These are phyloP conservation scores for Anguilla rostrata DNA, from an alignment of 2,113 vertebrate genomes.

Conservation along the genomic window DNA sequence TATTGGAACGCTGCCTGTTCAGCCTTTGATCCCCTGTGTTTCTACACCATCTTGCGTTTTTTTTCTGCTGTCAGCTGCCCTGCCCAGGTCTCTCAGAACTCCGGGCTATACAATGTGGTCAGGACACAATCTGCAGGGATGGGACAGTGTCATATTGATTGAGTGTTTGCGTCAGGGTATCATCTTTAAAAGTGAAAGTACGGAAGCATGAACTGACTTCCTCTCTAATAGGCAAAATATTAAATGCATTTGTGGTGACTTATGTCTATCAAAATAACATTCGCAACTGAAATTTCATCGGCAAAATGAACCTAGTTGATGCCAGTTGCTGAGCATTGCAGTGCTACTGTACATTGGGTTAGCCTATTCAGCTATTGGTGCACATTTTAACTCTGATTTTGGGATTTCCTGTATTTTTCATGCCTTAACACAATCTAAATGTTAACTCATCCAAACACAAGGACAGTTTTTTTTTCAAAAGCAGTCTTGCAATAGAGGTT, in stretches of 20 bases:
- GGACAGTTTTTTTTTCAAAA: background rate
- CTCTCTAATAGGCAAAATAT: background rate
- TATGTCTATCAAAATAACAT: background rate
- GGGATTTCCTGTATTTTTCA: background rate
- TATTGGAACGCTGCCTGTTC: background rate
- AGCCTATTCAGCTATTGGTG: background rate
- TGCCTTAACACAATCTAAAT: background rate
- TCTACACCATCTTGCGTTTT: background rate
- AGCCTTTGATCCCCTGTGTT: slow-evolving; percentile 9
- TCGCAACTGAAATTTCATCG: background rate
- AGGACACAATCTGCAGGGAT: background rate
- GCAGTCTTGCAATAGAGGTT: background rate
- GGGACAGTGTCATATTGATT: slow-evolving; percentile 1
- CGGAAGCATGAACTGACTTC: background rate
- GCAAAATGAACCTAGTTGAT: background rate
- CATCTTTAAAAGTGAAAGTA: slow-evolving; percentile 1
- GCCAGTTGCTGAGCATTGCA: background rate
- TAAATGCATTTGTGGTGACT: background rate
- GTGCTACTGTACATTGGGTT: background rate
- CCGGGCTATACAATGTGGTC: background rate
- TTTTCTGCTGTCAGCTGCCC: background rate
- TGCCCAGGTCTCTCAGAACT: background rate
- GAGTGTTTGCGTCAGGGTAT: background rate
- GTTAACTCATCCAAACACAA: background rate
- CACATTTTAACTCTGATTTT: background rate